phyloP scores from a whole-genome alignment of 2,888 invertebrate genomes.

The Pammene aurita region DNA sequence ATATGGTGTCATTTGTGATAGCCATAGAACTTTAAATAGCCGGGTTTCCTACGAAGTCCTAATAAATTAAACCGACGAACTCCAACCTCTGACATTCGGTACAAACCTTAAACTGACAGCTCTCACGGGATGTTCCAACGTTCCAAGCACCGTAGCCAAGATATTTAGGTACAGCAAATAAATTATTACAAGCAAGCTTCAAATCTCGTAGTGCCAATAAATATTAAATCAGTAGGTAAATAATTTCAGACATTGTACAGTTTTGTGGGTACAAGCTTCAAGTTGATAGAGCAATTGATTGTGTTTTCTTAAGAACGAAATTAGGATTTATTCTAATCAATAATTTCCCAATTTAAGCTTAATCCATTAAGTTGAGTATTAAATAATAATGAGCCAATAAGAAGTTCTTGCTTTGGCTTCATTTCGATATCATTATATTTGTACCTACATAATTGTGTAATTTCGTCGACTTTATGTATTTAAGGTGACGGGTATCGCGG shows the following conservation, averaged over 20 bases:
- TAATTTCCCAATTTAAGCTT: neutral
- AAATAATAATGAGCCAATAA: too few species aligned
- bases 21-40: neutral
- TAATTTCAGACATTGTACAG: slow-evolving; percentile 1
- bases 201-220: slow-evolving; percentile 19
- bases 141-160: slow-evolving; percentile 7
- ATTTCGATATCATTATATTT: too few species aligned
- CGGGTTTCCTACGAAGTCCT: neutral
- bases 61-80: neutral
- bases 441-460: too few species aligned
- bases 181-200: slow-evolving; percentile 17
- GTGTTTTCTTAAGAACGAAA: neutral
- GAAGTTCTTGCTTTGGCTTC: too few species aligned
- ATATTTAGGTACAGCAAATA: slow-evolving; percentile 22
- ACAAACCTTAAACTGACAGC: slow-evolving; percentile 18
- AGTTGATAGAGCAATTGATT: neutral
- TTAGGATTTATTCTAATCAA: neutral
- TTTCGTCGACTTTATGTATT: too few species aligned
- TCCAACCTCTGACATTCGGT: neutral
- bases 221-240: slow-evolving; percentile 11
- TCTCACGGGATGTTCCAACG: slow-evolving; percentile 15
- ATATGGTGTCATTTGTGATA: too few species aligned
- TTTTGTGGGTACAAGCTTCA: neutral
- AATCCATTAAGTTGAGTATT: neutral
- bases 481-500: too few species aligned